phyloP scores from a whole-genome alignment of 1,140 invertebrate species.

The Sarcophaga peregrina region DNA sequence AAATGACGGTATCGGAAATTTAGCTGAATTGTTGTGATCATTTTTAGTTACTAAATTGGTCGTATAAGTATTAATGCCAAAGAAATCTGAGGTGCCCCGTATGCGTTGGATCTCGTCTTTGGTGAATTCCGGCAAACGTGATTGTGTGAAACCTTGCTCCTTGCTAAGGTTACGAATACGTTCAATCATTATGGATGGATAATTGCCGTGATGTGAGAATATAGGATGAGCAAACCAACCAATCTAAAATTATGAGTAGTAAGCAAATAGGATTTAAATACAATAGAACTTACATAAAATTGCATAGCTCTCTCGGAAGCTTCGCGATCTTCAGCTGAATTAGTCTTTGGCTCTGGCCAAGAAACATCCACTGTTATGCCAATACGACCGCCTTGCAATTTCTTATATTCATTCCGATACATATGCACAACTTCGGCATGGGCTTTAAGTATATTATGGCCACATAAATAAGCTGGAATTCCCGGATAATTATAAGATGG shows the following conservation, averaged over 20 bases:
- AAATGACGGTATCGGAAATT: slow-evolving; percentile 67
- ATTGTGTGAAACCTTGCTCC: slow-evolving; percentile 70
- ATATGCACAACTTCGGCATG: slow-evolving; percentile 75
- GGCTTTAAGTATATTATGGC: slow-evolving; percentile 73
- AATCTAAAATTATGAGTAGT: slow-evolving; percentile 63
- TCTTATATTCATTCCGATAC: slow-evolving; percentile 73
- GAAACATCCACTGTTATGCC: slow-evolving; percentile 73
- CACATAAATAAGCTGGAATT: slow-evolving; percentile 72
- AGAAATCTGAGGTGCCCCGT: slow-evolving; percentile 72
- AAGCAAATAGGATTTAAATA: background rate
- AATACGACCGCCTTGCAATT: slow-evolving; percentile 71
- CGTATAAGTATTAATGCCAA: slow-evolving; percentile 73
- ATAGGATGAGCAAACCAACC: slow-evolving; percentile 75
- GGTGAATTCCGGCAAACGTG: slow-evolving; percentile 73
- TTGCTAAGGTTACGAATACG: slow-evolving; percentile 70
- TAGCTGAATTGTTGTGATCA: slow-evolving; percentile 64
- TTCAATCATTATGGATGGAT: slow-evolving; percentile 72
- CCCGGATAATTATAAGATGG: slow-evolving; percentile 71
- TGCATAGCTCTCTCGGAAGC: slow-evolving; percentile 70
- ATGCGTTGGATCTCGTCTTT: slow-evolving; percentile 70
- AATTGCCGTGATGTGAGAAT: slow-evolving; percentile 72
- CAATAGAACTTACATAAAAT: slow-evolving; percentile 68
- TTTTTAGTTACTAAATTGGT: slow-evolving; percentile 66
- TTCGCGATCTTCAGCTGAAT: slow-evolving; percentile 68
- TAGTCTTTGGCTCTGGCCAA: slow-evolving; percentile 72